Evolutionary conservation across 2,797 vertebrate species (phyloP), one percentile per base, ranked within the genome.

Genomic region (Tragelaphus eurycerus): DNA sequence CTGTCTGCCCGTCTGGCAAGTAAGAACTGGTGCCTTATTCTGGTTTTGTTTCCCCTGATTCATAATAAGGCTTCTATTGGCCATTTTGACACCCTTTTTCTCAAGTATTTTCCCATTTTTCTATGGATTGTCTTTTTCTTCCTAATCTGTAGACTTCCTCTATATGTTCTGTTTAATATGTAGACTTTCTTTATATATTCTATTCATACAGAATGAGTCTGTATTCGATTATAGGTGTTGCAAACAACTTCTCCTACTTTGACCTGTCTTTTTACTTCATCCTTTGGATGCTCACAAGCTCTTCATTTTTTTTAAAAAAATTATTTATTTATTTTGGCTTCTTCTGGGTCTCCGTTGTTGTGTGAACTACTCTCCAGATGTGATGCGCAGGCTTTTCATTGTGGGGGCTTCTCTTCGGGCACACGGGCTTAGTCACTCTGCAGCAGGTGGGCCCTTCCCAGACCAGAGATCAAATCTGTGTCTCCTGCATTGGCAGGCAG

Each of bases 21-120:
- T 55, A 43, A 19, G 17, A 84, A 93, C 34, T 34, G 50, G 15
- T 46, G 67, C 78, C n/a, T 74, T 76, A 13, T 54, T 71, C 25
- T 60, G 31, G 27, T 79, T 86, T 87, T 92, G 59, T 59, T 94
- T 96, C 60, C 12, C 50, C 19, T 83, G 21, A 59, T 86, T 79
- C 52, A 25, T 67, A 74, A 59, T 34, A 90, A 67, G 29, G 4
- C 23, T 78, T 71, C 38, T 79, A 1, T 21, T 74, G 50, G 34
- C 50, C 55, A 31, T 71, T 82, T 71, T 12, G 19, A 64, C 74
- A 25, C 6, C 7, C 14, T n/a, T 84, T 60, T 78, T 55, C 29
- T 48, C 6, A 54, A 74, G 60, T 31, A n/a, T 64, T 88, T 94
- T 21, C 76, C 76, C 52, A 43, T 88, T 93, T 96, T 95, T 64